Evolutionary conservation across 2,113 vertebrate species (phyloP).

Genomic region (Tenebrosternarchus preto): DNA sequence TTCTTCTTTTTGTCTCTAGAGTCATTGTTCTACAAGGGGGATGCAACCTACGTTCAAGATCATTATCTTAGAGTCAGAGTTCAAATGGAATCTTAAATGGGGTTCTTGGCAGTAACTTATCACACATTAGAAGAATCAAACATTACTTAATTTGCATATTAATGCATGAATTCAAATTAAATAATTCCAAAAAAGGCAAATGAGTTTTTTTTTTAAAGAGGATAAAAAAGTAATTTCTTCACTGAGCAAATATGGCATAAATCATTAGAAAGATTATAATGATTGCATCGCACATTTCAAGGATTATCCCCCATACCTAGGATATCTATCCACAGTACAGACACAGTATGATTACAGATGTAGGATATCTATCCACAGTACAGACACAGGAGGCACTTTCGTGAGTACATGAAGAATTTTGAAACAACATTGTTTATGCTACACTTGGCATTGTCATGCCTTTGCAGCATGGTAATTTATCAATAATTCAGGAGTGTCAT

Average conservation of each 20-base stretch:
- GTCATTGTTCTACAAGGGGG: conserved; percentile 20
- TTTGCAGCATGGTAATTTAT: no score
- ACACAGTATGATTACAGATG: background rate
- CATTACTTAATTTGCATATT: conserved; percentile 45
- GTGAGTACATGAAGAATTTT: no score
- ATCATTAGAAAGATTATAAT: conserved; percentile 9
- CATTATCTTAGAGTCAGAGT: conserved; percentile 25
- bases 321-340: background rate
- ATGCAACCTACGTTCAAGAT: conserved; percentile 27
- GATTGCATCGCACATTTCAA: no score
- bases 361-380: background rate
- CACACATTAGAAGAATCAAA: conserved; percentile 26
- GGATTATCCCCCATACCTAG: background rate
- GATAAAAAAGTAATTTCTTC: conserved; percentile 24
- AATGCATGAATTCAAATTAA: conserved; percentile 46
- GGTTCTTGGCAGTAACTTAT: conserved; percentile 34
- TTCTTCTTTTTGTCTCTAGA: conserved; percentile 5
- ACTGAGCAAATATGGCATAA: conserved; percentile 17
- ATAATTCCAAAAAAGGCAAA: conserved; percentile 28
- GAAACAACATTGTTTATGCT: no score
- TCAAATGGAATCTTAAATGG: conserved; percentile 32
- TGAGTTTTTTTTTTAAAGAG: conserved; percentile 30
- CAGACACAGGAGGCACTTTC: no score
- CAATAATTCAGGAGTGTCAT: no score
- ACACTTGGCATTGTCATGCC: no score